Conservation (phyloP, 2,797 vertebrate species). For the Oreonectes daqikongensis region DNA sequence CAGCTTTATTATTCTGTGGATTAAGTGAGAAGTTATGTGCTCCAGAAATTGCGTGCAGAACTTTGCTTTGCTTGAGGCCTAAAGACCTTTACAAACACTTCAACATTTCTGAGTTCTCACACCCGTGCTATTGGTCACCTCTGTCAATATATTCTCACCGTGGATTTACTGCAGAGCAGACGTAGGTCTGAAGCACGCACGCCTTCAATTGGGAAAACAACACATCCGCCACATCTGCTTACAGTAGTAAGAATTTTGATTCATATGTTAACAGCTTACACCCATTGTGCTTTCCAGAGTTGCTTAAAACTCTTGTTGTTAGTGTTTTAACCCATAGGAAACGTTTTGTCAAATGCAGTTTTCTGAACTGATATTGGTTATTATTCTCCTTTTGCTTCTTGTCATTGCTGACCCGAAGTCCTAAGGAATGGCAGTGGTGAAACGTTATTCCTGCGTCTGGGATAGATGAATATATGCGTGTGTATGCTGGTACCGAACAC, state of each 20-base stretch:
- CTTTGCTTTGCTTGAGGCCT: conserved; percentile 20
- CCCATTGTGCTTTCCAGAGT: conserved; percentile 36
- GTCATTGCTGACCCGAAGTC: conserved; percentile 40
- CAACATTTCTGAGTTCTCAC: conserved; percentile 29
- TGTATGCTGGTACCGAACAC: conserved; percentile 55
- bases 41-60: conserved; percentile 10
- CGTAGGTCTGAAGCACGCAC: conserved; percentile 35
- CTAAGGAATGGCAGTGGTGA: conserved; percentile 56
- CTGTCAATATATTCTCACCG: conserved; percentile 37
- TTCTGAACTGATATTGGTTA: conserved; percentile 39
- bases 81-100: conserved; percentile 23
- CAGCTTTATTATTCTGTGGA: conserved; percentile 14
- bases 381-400: conserved; percentile 28
- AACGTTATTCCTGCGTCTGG: conserved; percentile 57
- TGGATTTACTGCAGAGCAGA: conserved; percentile 32
- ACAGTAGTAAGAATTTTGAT: conserved; percentile 43
- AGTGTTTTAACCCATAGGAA: background rate
- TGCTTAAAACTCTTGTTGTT: background rate
- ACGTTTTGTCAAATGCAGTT: background rate
- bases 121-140: conserved; percentile 32
- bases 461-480: conserved; percentile 55
- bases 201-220: conserved; percentile 50
- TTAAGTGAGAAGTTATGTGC: conserved; percentile 3
- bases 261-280: conserved; percentile 43
- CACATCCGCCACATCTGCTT: conserved; percentile 46